Base-by-base conservation (phyloP, 2,888 invertebrate species). In the Platycheirus rosarum region DNA sequence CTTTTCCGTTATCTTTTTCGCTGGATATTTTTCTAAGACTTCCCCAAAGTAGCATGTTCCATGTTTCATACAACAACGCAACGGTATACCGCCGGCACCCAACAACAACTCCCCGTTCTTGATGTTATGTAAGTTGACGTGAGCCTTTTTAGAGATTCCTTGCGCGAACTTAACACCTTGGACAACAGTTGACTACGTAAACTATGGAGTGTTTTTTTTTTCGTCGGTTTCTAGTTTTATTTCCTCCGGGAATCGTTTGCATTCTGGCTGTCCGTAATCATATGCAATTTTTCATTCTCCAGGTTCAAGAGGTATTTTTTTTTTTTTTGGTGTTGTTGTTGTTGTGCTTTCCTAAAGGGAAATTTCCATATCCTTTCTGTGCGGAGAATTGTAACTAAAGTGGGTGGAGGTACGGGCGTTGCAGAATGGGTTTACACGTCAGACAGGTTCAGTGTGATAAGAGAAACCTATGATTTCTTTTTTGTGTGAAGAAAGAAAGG, bases 241-340 rank as follows among this genome's bases (percentile, higher is more conserved):
- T 44, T 65, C 65, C 69, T 51, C 9, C 70, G 51, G 79, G 60
- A 74, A 80, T 65, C 37, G 65, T 70, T 74, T 65, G 69, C 69
- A 74, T 80, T 75, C 68, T 68, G 26, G 69, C 44, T 80, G 79
- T 65, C 68, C 74, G 63, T 74, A 74, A 74, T 79, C 75, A 80
- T 74, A 80, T 80, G 69, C 79, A 65, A 78, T 73, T 73, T 80
- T 74, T 65, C 74, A 74, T 65, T 69, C 79, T n/a, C 73, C 79
- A 80, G 75, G 79, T 75, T 80, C 79, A 80, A 65, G 70, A 51
- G 60, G 65, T 60, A 46, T 69, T 57, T 55, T 60, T 53, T 60
- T 14, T 20, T 1, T 13, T 53, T 44, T 16, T n/a, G 60, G 65
- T 60, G 40, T 69, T 57, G 48, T 60, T 53, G 51, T 14, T 20